phyloP scores from a whole-genome alignment of 2,888 invertebrate species.

The Proisotoma minuta region DNA sequence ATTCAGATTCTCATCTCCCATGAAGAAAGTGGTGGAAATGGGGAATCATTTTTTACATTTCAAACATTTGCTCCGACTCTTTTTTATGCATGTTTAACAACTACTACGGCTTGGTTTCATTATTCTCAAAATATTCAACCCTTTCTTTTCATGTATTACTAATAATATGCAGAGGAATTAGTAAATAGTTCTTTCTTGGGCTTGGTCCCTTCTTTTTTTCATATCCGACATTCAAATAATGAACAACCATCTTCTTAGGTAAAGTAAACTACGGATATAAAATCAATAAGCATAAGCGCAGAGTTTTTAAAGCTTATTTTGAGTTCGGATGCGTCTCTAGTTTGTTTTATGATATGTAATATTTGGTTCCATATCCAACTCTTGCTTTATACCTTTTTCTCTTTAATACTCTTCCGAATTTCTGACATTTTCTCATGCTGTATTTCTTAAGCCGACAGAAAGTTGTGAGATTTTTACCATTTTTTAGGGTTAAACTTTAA shows the following conservation, averaged over 20 bases:
- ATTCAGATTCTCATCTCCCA: slow-evolving; percentile 17
- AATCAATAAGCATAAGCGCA: slow-evolving; percentile 16
- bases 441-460: too few species aligned
- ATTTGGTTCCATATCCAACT: not conserved
- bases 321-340: not conserved
- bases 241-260: too few species aligned
- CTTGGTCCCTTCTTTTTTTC: too few species aligned
- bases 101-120: not conserved
- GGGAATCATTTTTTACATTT: not conserved
- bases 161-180: not conserved
- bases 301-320: not conserved
- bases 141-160: not conserved
- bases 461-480: not conserved
- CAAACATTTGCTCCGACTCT: slow-evolving; percentile 1
- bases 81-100: not conserved
- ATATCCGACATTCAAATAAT: too few species aligned
- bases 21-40: slow-evolving; percentile 1
- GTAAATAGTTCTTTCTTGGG: too few species aligned
- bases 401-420: slow-evolving; percentile 3
- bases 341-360: not conserved
- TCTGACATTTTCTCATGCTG: not conserved
- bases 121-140: slow-evolving; percentile 4
- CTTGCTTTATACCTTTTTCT: slow-evolving; percentile 7
- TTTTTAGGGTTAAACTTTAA: slow-evolving; percentile 1
- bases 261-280: slow-evolving; percentile 8